Evolutionary conservation across 2,797 vertebrate species (phyloP), one percentile per base, ranked within the genome.

Genomic region (Mergus octosetaceus): DNA sequence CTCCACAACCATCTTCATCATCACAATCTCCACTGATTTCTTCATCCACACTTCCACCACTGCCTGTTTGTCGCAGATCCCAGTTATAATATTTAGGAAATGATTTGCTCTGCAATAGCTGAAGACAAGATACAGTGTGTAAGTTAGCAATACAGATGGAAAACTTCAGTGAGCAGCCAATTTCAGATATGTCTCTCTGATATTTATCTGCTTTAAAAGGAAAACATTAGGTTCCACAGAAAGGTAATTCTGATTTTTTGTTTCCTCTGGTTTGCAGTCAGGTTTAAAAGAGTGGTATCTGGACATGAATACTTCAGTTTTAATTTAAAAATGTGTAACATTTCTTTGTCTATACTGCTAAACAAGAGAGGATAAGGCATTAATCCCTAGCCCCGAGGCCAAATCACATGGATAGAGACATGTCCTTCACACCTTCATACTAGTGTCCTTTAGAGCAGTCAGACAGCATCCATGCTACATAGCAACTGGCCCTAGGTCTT

Each of bases 1-100:
- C 98, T 32, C 92, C 94, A 0, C 99, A 99, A 3, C 98, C 98
- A 1, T 99, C 99, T 93, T 99, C 99, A 13, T 99, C 99, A 22
- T 99, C 99, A 58, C 99, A 99, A 53, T 99, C 98, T 9, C 99
- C 99, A 14, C 99, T 99, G 96, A 98, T 97, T 24, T 95, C 97
- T 6, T 98, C 98, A 32, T 47, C 84, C 65, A 66, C 4, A 41
- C 93, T 94, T 3, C 70, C 95, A 10, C 97, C 96, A 8, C 98
- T 98, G 90, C 96, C 95, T 69, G 68, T 34, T 65, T 95, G 94
- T 28, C 92, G 98, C 7, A 65, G 38, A 30, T 98, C 98, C 89
- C 98, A 96, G 32, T 92, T 98, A 9, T 97, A 97, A 27, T 98
- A 95, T 93, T 98, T 98, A 61, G 98, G 98, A 85, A 98, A 98